phyloP scores from a whole-genome alignment of 2,797 vertebrate genomes.

The Dendrocincla tyrannina region DNA sequence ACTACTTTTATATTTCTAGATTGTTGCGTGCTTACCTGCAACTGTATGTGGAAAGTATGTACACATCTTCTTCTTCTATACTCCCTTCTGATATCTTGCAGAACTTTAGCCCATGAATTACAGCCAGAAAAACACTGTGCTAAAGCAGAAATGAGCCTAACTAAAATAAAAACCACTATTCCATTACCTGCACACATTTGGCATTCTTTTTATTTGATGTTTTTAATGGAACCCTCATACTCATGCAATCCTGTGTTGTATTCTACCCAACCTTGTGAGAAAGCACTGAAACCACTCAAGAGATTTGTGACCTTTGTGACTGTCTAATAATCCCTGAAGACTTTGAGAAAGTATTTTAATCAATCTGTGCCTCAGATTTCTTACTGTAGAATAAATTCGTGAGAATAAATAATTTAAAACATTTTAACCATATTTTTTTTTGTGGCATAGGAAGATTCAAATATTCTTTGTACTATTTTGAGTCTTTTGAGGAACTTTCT shows the following conservation, averaged over 20 bases:
- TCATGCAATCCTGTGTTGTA: neutral
- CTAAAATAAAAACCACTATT: neutral
- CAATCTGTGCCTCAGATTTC: neutral
- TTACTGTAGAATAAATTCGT: neutral
- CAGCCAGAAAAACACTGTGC: neutral
- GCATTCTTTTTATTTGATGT: neutral
- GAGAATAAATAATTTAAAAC: neutral
- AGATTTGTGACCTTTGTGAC: neutral
- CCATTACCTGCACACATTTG: neutral
- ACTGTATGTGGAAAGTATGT: neutral
- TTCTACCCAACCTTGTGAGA: neutral
- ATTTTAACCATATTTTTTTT: neutral
- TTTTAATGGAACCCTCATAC: neutral
- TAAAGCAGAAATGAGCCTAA: neutral
- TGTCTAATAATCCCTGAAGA: neutral
- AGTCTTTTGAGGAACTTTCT: neutral
- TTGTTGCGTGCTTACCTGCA: neutral
- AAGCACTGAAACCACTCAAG: neutral
- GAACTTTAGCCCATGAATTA: neutral
- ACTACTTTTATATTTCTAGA: neutral
- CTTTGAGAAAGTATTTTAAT: neutral
- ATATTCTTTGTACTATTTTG: neutral
- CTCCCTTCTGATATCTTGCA: neutral
- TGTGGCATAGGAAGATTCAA: neutral
- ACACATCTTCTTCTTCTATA: neutral